Evolutionary conservation across 2,888 invertebrate genomes (phyloP), one percentile per base, ranked within the genome.

Genomic region (Drosophila neoperkinsi): DNA sequence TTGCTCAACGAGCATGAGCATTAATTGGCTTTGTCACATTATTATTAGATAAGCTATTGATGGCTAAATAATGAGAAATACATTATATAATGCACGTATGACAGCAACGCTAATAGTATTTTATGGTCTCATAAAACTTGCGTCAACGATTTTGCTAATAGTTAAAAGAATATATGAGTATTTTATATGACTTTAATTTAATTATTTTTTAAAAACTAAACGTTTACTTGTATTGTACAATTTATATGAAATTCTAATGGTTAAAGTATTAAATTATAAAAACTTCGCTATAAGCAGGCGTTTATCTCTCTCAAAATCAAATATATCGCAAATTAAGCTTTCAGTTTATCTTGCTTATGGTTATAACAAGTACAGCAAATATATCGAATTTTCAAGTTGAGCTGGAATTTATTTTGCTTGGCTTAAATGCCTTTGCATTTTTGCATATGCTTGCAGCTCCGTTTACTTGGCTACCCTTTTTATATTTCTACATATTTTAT

Each of bases 391-490:
- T 74, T 53, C 53, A 25, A 51, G 52, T 76, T 67, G 71, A 80
- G 49, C 63, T 80, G 59, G 63, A 52, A 33, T 63, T 70, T 65
- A 51, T 70, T 55, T 36, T 55, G 65, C 43, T 56, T 51, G 46
- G 57, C 58, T 63, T 52, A 18, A 57, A 51, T 60, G 67, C 55
- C 57, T 61, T 59, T 68, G 49, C 28, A n/a, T 38, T 34, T 75
- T 82, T 76, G 83, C 81, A 79, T 79, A 80, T 65, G 28, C 60
- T 65, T 50, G 66, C 65, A 68, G 59, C 30, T 6, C 59, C 41
- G 55, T 63, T 60, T 43, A 43, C 46, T 36, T 59, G 55, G 49
- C 53, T 53, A 41, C 21, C 51, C 36, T 34, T 51, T 57, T 50
- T 53, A 57, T 57, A 33, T 21, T 33, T 55, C 2, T 73, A 68